phyloP scores from a whole-genome alignment of 1,140 invertebrate species.

The Diachasmimorpha longicaudata region DNA sequence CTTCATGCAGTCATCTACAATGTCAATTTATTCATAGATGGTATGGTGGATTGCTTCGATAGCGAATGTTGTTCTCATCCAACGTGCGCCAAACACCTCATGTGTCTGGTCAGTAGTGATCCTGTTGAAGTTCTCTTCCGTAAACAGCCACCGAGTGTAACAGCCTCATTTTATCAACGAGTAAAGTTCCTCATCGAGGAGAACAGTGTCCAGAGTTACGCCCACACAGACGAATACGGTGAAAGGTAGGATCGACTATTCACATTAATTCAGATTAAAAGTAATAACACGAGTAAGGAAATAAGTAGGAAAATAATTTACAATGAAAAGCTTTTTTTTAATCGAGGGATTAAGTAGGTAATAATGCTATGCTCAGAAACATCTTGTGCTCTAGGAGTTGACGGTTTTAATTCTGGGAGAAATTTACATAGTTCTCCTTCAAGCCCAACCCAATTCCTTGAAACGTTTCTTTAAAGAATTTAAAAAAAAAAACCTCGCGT shows the following conservation, averaged over 20 bases:
- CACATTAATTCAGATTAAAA: constrained; percentile 27
- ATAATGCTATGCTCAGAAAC: background rate
- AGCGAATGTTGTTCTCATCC: constrained; percentile 90
- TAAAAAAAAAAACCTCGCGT: background rate
- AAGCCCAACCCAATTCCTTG: background rate
- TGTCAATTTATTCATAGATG: constrained; percentile 73
- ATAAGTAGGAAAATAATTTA: background rate
- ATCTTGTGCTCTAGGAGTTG: background rate
- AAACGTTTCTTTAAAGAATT: background rate
- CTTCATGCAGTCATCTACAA: background rate
- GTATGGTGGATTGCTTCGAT: constrained; percentile 96
- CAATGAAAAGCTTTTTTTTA: background rate
- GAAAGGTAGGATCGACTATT: constrained; percentile 83
- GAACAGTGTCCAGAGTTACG: constrained; percentile 97
- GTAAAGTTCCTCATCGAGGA: constrained; percentile 99
- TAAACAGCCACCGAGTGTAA: constrained; percentile 94
- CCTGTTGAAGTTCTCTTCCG: constrained; percentile 92
- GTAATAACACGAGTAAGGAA: constrained; percentile 13
- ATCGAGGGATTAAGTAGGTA: background rate
- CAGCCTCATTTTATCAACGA: constrained; percentile 96
- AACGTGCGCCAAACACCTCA: constrained; percentile 85
- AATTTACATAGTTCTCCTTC: background rate
- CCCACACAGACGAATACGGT: constrained; percentile 95
- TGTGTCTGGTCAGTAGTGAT: constrained; percentile 94
- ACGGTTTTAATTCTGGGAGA: background rate